These are phyloP conservation scores for Eupithecia pulchellata DNA, from an alignment of 2,888 invertebrate species.

Conservation along the genomic window DNA sequence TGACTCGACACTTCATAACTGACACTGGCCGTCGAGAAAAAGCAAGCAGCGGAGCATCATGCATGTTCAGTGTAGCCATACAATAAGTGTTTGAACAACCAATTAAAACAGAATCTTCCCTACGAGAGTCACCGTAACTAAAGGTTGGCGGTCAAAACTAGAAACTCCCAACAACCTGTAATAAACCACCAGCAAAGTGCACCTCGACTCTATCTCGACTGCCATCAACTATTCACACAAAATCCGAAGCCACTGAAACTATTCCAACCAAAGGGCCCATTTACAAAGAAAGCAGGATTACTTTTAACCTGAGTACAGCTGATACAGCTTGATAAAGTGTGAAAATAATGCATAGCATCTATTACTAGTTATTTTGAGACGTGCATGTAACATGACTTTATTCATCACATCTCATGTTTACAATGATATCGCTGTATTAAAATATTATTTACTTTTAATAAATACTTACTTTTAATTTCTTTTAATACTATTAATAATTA, in stretches of 20 bases:
- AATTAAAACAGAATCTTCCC: neutral
- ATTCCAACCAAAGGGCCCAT: constrained; percentile 27
- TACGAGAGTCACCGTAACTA: neutral
- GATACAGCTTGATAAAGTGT: neutral
- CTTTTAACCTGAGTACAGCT: neutral
- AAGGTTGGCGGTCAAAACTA: constrained; percentile 17
- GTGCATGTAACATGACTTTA: no score
- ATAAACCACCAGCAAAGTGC: constrained; percentile 32
- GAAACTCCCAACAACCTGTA: constrained; percentile 24
- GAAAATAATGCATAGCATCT: no score
- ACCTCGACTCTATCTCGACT: constrained; percentile 24
- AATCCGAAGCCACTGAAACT: constrained; percentile 38
- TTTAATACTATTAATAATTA: no score
- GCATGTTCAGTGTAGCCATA: neutral
- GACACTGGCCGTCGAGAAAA: no score
- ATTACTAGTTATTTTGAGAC: no score
- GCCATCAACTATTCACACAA: constrained; percentile 38
- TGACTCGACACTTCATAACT: no score
- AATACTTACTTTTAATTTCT: no score
- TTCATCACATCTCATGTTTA: no score
- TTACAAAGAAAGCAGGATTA: constrained; percentile 2
- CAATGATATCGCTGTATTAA: no score
- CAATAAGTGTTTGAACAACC: neutral
- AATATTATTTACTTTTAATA: no score
- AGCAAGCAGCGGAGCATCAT: no score